Evolutionary conservation across 92 coral and sea anemone genomes (phyloP).

Genomic region (Paragorgia papillata): DNA sequence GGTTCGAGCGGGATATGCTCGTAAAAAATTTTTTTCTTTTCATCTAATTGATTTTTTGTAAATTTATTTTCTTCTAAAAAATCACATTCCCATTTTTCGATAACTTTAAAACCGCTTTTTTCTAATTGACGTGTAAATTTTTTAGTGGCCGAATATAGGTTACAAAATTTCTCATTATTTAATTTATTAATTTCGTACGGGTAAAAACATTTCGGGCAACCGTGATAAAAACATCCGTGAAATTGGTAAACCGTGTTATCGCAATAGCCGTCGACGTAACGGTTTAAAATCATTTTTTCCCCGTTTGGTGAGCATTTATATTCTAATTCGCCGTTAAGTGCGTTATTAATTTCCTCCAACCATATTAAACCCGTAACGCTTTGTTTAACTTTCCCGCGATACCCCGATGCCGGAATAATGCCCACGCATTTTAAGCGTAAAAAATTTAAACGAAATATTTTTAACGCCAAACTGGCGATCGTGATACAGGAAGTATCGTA

Average conservation of each 20-base stretch:
- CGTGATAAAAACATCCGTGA: constrained; percentile 9
- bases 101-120: constrained; percentile 6
- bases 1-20: constrained; percentile 20
- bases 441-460: constrained; percentile 8
- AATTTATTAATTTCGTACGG: not conserved
- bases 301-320: too few relatives aligned
- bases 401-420: constrained; percentile 5
- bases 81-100: too few relatives aligned
- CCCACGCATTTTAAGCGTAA: constrained; percentile 2
- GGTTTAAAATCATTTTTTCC: not conserved
- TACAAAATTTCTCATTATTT: not conserved
- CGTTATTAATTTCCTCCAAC: not conserved
- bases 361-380: constrained; percentile 6
- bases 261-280: not conserved
- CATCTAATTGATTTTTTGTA: constrained; percentile 15
- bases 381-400: constrained; percentile 18
- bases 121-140: constrained; percentile 9
- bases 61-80: not conserved
- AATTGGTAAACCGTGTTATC: not conserved
- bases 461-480: constrained; percentile 15
- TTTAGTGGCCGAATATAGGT: not conserved
- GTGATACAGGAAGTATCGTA: constrained; percentile 10
- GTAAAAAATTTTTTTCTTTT: constrained; percentile 19
- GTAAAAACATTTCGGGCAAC: not conserved
- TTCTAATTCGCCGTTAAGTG: not conserved